Percentiles rank a stretch among this genome's conserved stretches.
These are phyloP conservation scores for Hemicordylus capensis DNA, from an alignment of 2,113 vertebrate species.

Conservation along the genomic window DNA sequence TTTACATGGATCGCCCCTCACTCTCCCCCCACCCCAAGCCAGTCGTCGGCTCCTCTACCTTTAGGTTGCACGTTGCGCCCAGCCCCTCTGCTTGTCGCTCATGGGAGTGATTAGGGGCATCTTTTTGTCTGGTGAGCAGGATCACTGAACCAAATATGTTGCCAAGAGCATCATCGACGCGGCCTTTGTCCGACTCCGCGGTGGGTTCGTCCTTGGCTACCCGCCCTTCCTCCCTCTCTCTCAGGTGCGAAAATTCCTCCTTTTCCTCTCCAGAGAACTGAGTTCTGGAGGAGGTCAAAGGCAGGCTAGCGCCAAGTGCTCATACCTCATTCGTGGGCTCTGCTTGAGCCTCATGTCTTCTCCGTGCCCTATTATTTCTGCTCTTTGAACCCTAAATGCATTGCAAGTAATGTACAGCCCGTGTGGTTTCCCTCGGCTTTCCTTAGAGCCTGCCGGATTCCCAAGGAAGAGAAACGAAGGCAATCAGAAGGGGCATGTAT, in stretches of 20 bases:
- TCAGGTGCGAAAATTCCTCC: neutral
- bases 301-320: neutral
- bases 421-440: neutral
- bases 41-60: neutral
- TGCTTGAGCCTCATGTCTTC: neutral
- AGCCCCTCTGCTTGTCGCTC: neutral
- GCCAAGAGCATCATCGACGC: neutral
- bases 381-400: constrained; percentile 41
- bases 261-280: neutral
- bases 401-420: constrained; percentile 1
- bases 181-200: neutral
- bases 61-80: neutral
- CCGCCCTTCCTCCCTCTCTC: neutral
- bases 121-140: neutral
- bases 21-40: neutral
- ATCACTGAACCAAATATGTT: neutral
- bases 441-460: constrained; percentile 40
- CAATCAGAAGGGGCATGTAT: constrained; percentile 49
- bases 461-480: constrained; percentile 32
- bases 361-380: constrained; percentile 23
- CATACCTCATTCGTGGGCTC: neutral
- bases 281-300: constrained; percentile 22
- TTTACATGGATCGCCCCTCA: neutral
- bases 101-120: neutral
- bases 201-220: neutral